Evolutionary conservation across 2,113 vertebrate genomes (phyloP).

Genomic region (Tupaia tana): DNA sequence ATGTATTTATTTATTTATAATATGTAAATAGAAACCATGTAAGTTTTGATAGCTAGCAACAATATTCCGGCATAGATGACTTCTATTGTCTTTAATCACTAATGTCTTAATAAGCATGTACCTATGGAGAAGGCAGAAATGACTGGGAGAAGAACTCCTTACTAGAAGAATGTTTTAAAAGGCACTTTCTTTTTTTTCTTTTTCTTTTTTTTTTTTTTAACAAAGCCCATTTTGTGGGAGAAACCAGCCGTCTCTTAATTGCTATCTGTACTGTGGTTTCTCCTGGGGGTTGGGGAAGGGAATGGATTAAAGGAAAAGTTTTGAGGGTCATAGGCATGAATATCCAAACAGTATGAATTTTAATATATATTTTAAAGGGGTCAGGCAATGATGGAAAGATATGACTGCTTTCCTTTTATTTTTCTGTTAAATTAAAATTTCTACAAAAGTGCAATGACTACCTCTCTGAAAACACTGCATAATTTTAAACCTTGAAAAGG

Average conservation of each 20-base stretch:
- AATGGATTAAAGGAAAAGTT: conserved; percentile 51
- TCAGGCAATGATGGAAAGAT: conserved; percentile 47
- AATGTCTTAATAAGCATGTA: background rate
- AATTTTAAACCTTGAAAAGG: conserved; percentile 54
- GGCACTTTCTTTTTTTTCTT: background rate
- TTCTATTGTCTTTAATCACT: background rate
- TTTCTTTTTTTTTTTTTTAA: background rate
- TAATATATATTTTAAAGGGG: conserved; percentile 44
- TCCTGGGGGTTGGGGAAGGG: background rate
- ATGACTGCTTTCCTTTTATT: conserved; percentile 55
- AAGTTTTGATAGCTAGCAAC: background rate
- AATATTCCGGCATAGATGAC: background rate
- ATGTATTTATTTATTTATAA: background rate
- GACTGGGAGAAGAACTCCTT: background rate
- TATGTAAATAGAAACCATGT: background rate
- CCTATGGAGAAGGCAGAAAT: background rate
- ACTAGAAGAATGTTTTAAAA: background rate
- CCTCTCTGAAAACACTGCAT: conserved; percentile 50
- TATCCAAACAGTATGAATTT: conserved; percentile 64
- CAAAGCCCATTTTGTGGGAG: conserved; percentile 7
- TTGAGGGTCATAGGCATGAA: conserved; percentile 62
- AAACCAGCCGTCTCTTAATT: conserved; percentile 49
- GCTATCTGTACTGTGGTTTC: conserved; percentile 22
- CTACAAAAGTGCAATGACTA: background rate
- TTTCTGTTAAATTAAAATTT: conserved; percentile 57